Percentiles rank a stretch among this genome's conserved stretches.
These are phyloP conservation scores for Synergus umbraculus DNA, from an alignment of 2,888 invertebrate species.

Conservation along the genomic window DNA sequence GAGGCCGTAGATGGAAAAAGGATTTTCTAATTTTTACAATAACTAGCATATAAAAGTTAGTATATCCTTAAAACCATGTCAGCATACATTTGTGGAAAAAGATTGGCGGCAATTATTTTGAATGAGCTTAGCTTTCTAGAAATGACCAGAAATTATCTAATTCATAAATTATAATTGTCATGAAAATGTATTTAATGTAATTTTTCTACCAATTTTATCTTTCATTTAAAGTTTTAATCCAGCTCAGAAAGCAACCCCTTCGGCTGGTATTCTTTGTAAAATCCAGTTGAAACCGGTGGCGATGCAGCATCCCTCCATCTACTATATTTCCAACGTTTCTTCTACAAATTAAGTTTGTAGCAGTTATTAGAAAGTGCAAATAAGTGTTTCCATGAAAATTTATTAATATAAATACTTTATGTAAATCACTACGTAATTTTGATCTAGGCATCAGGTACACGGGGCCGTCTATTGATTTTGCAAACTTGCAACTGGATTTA, in stretches of 20 bases:
- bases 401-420: not conserved
- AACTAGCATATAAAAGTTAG: too few relatives aligned
- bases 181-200: not conserved
- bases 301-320: not conserved
- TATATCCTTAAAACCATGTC: too few relatives aligned
- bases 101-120: too few relatives aligned
- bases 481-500: conserved; percentile 1
- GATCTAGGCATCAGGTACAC: not conserved
- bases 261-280: not conserved
- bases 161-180: not conserved
- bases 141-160: not conserved
- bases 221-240: not conserved
- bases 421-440: not conserved
- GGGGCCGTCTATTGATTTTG: conserved; percentile 1
- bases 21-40: too few relatives aligned
- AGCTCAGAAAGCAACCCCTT: not conserved
- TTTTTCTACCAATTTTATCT: not conserved
- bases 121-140: too few relatives aligned
- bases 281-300: not conserved
- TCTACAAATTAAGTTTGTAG: not conserved
- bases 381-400: not conserved
- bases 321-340: not conserved
- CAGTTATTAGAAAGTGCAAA: not conserved
- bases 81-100: too few relatives aligned
- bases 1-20: too few relatives aligned